phyloP scores from a whole-genome alignment of 2,797 vertebrate genomes.

The Bovichtus diacanthus region DNA sequence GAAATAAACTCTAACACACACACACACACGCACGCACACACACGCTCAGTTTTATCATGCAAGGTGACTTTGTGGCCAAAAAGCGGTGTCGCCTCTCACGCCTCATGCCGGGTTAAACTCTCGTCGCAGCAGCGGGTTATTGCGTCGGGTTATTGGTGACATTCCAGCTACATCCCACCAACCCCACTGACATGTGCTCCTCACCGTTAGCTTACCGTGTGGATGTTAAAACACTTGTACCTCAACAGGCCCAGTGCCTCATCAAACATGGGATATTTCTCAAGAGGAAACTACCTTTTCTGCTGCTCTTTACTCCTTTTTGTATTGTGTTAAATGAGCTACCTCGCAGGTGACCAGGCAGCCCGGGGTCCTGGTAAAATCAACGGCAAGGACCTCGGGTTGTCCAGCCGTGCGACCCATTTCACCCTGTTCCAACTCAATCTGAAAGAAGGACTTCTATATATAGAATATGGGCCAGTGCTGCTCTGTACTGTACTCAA shows the following conservation, averaged over 20 bases:
- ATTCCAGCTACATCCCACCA: conserved; percentile 41
- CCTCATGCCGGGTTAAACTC: conserved; percentile 73
- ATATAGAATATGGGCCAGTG: conserved; percentile 85
- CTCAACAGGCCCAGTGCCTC: neutral
- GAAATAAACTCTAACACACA: conserved; percentile 39
- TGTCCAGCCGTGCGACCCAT: conserved; percentile 80
- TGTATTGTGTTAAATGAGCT: neutral
- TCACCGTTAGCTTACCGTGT: too few species aligned
- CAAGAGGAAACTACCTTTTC: neutral
- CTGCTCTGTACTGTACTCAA: conserved; percentile 62
- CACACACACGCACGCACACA: conserved; percentile 17
- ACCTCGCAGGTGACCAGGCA: conserved; percentile 2
- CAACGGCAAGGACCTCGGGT: conserved; percentile 56
- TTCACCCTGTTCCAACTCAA: conserved; percentile 77
- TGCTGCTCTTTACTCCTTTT: neutral
- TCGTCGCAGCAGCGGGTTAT: conserved; percentile 60
- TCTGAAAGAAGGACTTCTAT: conserved; percentile 82
- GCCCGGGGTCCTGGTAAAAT: conserved; percentile 23
- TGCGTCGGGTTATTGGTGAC: conserved; percentile 65
- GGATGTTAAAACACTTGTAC: neutral
- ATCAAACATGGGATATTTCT: too few species aligned
- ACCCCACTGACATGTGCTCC: conserved; percentile 20
- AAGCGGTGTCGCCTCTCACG: conserved; percentile 65
- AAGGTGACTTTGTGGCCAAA: conserved; percentile 71
- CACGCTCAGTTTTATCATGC: conserved; percentile 65